These are phyloP conservation scores for Enhydra lutris DNA, from an alignment of 2,113 vertebrate genomes.

Conservation along the genomic window DNA sequence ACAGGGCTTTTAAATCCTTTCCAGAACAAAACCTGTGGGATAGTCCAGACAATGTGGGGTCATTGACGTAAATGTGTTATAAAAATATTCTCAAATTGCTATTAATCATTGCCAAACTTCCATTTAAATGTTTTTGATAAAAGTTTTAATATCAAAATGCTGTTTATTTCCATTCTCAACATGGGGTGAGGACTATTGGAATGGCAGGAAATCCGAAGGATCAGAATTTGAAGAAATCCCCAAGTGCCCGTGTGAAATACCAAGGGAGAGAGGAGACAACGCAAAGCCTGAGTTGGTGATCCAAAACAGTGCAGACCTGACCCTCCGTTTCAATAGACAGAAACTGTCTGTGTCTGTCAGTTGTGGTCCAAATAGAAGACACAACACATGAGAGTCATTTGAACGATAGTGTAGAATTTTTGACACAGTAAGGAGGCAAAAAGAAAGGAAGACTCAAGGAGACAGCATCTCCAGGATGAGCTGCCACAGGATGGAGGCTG, in stretches of 20 bases:
- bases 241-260: background rate
- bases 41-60: accelerated
- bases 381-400: background rate
- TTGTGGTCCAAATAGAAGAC: background rate
- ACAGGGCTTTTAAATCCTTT: accelerated
- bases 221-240: background rate
- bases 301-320: background rate
- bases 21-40: background rate
- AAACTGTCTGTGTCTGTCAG: background rate
- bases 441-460: background rate
- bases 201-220: background rate
- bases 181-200: background rate
- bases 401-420: background rate
- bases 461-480: background rate
- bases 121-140: background rate
- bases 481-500: background rate
- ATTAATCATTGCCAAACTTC: background rate
- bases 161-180: background rate
- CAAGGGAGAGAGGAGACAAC: background rate
- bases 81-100: background rate
- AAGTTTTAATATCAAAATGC: background rate
- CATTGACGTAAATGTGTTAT: background rate
- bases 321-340: background rate
- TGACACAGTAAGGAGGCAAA: background rate
- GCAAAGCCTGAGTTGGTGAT: background rate